Base-by-base conservation (phyloP, 1,140 invertebrate species). In the Drosophila asahinai region DNA sequence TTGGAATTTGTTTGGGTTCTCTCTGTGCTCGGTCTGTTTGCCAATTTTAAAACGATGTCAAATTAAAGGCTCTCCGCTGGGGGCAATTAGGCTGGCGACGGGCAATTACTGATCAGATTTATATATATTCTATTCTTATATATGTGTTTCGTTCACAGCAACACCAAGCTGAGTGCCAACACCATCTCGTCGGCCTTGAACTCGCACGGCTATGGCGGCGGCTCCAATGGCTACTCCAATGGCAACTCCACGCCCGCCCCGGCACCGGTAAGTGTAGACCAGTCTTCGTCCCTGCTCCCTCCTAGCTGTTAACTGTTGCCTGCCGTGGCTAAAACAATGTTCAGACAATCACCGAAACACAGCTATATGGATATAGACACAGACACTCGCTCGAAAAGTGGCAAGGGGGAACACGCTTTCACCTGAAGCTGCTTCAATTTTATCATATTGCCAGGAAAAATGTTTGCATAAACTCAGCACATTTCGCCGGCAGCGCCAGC, bases 151-250 rank as follows among this genome's bases (percentile, higher is more conserved):
- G 12, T 5, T n/a, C 30, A n/a, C 58, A 93, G 90, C 9, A 92
- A 92, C 47, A 92, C 92, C 61, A 93, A 93, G 80, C 59, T 93
- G 70, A 92, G 87, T 74, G 92, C 92, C 70, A 81, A 45, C 48
- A 93, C 92, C 59, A 93, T 93, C 65, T 92, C 92, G 25, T 90
- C 91, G 70, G 92, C 92, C 57, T 79, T 93, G 80, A 92, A 49
- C 75, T 75, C 87, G 33, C 92, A 93, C 45, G 87, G 89, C 38
- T 92, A 80, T 52, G 70, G 78, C 57, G 87, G 77, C 60, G 82
- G 15, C 67, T 71, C 67, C 38, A 71, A 91, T 65, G 87, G 89
- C 42, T 86, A 91, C 52, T 67, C 91, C 49, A 92, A 92, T 65
- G 91, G 91, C 66, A 90, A 73, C 72, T 86, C 87, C 12, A 63